Evolutionary conservation across 2,113 vertebrate species (phyloP).

Genomic region (Mustela lutreola): DNA sequence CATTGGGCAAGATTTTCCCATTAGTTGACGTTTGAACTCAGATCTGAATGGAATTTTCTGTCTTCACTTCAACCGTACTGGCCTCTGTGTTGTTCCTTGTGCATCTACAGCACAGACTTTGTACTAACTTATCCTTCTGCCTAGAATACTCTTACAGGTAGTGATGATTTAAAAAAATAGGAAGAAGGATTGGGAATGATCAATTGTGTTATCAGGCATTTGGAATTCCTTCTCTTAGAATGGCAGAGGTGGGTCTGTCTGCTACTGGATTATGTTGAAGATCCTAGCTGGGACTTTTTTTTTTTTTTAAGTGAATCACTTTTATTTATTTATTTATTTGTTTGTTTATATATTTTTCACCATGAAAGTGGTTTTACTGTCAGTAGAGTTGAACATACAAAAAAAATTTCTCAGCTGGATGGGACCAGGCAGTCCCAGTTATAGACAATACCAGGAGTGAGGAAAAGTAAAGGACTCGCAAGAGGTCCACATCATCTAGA

Average conservation of each 20-base stretch:
- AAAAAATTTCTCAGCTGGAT: conserved; percentile 62
- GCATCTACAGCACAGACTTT: not conserved
- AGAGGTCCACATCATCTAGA: conserved; percentile 96
- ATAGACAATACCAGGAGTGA: not conserved
- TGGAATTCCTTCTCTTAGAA: conserved; percentile 24
- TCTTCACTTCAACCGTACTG: not conserved
- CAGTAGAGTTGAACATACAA: conserved; percentile 78
- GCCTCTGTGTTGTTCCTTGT: not conserved
- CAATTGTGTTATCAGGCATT: not conserved
- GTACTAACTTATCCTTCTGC: not conserved
- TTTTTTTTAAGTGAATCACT: conserved; percentile 49
- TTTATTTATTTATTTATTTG: not conserved
- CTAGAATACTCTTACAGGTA: not conserved
- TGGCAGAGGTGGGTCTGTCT: not conserved
- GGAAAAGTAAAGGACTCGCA: conserved; percentile 81
- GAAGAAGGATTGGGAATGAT: not conserved
- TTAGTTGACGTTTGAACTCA: not conserved
- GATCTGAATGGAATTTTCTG: not conserved
- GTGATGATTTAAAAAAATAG: not conserved
- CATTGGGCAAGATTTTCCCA: not conserved
- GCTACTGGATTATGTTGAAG: not conserved
- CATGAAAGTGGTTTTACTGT: conserved; percentile 78
- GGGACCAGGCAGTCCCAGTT: conserved; percentile 21
- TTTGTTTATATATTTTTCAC: not conserved
- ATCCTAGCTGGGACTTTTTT: not conserved